These are phyloP conservation scores for Pithecia hirsuta DNA, from an alignment of 2,797 vertebrate genomes.

Conservation along the genomic window DNA sequence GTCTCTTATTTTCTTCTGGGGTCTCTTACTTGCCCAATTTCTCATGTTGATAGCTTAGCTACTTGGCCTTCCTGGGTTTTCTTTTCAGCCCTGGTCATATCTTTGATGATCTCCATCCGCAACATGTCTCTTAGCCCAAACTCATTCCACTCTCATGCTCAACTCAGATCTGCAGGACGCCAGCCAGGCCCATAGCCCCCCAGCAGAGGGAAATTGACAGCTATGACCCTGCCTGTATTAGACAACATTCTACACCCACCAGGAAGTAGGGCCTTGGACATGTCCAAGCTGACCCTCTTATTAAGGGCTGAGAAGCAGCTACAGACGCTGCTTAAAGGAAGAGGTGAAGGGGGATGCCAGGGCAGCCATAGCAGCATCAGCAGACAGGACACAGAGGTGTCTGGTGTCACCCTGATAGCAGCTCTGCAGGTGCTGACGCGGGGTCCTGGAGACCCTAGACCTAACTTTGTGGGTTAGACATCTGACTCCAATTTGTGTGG, in stretches of 20 bases:
- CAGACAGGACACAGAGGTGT: not conserved
- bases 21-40: not conserved
- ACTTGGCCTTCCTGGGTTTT: not conserved
- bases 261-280: not conserved
- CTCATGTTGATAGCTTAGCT: not conserved
- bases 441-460: not conserved
- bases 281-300: not conserved
- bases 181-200: not conserved
- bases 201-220: not conserved
- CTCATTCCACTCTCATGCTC: not conserved
- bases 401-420: not conserved
- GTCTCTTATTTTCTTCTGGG: not conserved
- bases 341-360: not conserved
- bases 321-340: not conserved
- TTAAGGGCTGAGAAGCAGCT: not conserved
- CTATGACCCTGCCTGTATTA: not conserved
- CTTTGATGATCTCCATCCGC: not conserved
- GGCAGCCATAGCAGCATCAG: not conserved
- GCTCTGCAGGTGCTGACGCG: not conserved
- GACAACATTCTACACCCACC: not conserved
- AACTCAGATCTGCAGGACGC: not conserved
- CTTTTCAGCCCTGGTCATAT: not conserved
- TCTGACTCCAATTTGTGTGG: not conserved
- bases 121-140: not conserved
- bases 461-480: not conserved